phyloP scores from a whole-genome alignment of 2,797 vertebrate genomes.

The Nyctalus aviator region DNA sequence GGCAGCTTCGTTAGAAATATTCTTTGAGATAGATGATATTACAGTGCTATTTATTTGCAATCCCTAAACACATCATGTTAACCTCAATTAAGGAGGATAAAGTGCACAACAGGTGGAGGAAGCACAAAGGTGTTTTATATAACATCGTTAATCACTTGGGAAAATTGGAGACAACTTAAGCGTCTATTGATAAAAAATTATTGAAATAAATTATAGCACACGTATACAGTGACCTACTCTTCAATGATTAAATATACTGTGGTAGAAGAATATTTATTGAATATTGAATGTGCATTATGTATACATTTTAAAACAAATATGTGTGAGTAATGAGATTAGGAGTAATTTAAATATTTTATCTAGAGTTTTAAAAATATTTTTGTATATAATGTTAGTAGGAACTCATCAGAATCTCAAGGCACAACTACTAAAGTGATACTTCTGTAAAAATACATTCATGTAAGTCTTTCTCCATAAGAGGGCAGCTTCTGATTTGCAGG shows the following conservation, averaged over 20 bases:
- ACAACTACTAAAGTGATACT: background rate
- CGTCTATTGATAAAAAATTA: background rate
- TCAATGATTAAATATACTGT: slow-evolving; percentile 15
- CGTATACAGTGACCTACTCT: background rate
- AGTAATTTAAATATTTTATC: background rate
- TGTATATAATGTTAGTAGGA: background rate
- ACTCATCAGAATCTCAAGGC: background rate
- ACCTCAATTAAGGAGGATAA: background rate
- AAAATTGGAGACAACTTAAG: background rate
- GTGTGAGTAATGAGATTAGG: background rate
- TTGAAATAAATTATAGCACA: slow-evolving; percentile 24
- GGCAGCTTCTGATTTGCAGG: background rate
- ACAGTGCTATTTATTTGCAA: background rate
- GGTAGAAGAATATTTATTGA: background rate
- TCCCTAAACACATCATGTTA: background rate
- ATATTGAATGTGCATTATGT: background rate
- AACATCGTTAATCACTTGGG: background rate
- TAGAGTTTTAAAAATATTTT: background rate
- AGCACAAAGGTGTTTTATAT: background rate
- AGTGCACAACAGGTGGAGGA: background rate
- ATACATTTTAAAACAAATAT: background rate
- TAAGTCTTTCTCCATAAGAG: background rate
- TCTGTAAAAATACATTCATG: background rate
- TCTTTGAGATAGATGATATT: background rate
- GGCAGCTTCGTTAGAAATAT: background rate